phyloP scores from a whole-genome alignment of 2,113 vertebrate species.

The Osmerus eperlanus region DNA sequence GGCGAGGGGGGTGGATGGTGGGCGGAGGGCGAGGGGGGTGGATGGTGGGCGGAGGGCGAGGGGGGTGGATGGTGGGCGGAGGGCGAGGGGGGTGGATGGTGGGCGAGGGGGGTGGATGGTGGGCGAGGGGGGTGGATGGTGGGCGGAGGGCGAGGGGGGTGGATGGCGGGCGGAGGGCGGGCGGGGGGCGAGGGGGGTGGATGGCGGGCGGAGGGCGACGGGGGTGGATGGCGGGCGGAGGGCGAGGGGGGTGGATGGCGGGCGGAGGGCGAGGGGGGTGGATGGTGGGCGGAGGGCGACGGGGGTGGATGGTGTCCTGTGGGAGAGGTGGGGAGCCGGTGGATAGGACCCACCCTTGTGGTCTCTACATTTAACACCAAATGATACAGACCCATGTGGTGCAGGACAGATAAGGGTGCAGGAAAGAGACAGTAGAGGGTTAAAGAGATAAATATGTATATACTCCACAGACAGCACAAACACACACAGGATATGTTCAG shows the following conservation, averaged over 20 bases:
- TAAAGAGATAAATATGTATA: neutral
- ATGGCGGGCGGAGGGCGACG: no score
- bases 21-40: no score
- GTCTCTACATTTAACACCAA: conserved; percentile 36
- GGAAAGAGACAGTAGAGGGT: conserved; percentile 22
- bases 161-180: no score
- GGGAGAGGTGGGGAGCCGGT: conserved; percentile 11
- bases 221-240: neutral
- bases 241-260: neutral
- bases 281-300: no score
- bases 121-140: neutral
- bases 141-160: neutral
- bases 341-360: conserved; percentile 34
- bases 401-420: conserved; percentile 49
- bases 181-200: no score
- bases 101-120: no score
- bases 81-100: no score
- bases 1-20: no score
- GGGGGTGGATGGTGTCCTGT: neutral
- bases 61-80: neutral
- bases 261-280: no score
- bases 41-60: neutral
- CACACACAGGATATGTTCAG: neutral
- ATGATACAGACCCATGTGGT: conserved; percentile 41
- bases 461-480: conserved; percentile 6